These are phyloP conservation scores for Xenopus petersii DNA, from an alignment of 2,797 vertebrate species.

Conservation along the genomic window DNA sequence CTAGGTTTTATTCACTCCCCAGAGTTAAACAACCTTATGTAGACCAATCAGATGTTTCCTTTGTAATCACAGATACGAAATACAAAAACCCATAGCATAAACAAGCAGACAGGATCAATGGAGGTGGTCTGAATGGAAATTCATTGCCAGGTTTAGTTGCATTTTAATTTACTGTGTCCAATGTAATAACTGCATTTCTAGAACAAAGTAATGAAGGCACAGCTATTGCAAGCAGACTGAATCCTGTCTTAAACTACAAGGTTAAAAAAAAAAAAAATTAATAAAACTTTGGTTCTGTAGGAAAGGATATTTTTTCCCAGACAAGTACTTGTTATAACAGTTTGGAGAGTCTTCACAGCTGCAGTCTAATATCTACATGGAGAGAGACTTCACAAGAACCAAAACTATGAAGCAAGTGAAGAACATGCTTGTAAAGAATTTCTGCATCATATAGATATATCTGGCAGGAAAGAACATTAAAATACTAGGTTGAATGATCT, in stretches of 20 bases:
- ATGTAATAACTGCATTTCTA: conserved; percentile 70
- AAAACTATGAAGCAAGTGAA: conserved; percentile 87
- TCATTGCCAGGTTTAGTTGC: conserved; percentile 61
- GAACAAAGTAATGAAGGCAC: conserved; percentile 73
- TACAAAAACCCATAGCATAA: conserved; percentile 70
- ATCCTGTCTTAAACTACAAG: conserved; percentile 64
- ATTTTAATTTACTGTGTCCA: conserved; percentile 55
- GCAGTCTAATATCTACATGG: conserved; percentile 83
- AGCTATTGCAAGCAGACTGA: conserved; percentile 67
- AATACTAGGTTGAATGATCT: conserved; percentile 85
- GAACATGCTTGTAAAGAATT: conserved; percentile 79
- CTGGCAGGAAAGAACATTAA: conserved; percentile 82
- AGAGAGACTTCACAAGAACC: conserved; percentile 91
- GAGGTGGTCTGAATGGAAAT: conserved; percentile 58
- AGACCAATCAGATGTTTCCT: conserved; percentile 57
- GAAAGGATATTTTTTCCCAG: conserved; percentile 57
- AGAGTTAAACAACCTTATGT: conserved; percentile 66
- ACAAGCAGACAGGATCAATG: conserved; percentile 66
- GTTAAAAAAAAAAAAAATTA: conserved; percentile 58
- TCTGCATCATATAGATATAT: conserved; percentile 65
- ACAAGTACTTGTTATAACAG: conserved; percentile 64
- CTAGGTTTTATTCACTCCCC: conserved; percentile 72
- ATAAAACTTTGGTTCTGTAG: conserved; percentile 71
- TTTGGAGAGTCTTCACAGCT: conserved; percentile 75
- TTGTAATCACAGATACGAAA: conserved; percentile 68